phyloP scores from a whole-genome alignment of 2,797 vertebrate species.

The Emys orbicularis region DNA sequence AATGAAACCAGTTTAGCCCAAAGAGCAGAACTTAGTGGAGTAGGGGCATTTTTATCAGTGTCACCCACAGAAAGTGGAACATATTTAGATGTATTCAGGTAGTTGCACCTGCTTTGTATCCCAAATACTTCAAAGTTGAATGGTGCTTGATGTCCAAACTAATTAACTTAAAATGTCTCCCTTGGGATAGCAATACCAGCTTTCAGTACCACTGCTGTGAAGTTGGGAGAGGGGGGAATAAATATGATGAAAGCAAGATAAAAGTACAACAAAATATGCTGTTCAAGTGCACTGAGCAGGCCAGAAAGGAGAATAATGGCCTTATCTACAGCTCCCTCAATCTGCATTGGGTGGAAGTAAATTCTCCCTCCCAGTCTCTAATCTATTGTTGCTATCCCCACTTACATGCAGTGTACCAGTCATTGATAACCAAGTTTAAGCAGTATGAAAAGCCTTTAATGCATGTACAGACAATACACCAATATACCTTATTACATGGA shows the following conservation, averaged over 20 bases:
- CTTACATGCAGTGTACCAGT: conserved; percentile 8
- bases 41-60: neutral
- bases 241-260: neutral
- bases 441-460: neutral
- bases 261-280: neutral
- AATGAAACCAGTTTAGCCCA: neutral
- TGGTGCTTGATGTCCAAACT: conserved; percentile 32
- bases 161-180: conserved; percentile 19
- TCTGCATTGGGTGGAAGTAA: conserved; percentile 1
- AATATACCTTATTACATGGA: neutral
- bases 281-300: neutral
- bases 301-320: conserved; percentile 19
- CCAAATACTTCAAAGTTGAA: neutral
- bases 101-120: conserved; percentile 41
- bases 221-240: conserved; percentile 3
- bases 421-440: conserved; percentile 6
- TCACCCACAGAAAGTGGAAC: neutral
- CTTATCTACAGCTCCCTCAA: conserved; percentile 21
- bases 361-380: conserved; percentile 1
- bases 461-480: neutral
- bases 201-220: neutral
- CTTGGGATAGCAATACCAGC: conserved; percentile 7
- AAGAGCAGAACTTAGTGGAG: neutral
- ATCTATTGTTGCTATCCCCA: neutral
- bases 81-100: neutral